Evolutionary conservation across 2,888 invertebrate genomes (phyloP).

Genomic region (Aspidiotus destructor): DNA sequence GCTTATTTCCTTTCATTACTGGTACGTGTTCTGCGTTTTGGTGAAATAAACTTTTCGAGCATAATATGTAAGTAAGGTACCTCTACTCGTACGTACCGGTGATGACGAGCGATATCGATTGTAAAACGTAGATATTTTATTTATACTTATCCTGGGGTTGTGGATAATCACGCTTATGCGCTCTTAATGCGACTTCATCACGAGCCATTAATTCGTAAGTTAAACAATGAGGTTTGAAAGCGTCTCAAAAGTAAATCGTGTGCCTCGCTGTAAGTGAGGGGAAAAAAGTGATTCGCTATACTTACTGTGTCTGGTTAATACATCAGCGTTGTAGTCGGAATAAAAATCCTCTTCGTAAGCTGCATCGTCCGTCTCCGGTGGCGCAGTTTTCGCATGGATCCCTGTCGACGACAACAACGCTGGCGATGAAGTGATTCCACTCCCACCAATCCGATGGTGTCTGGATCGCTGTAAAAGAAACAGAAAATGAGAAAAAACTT

Average conservation of each 20-base stretch:
- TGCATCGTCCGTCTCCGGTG: conserved; percentile 14
- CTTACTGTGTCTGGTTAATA: conserved; percentile 29
- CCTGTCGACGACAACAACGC: conserved; percentile 6
- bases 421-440: conserved; percentile 13
- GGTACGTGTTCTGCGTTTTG: too few relatives aligned
- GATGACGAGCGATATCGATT: too few relatives aligned
- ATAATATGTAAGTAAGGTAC: too few relatives aligned
- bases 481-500: neutral
- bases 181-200: neutral
- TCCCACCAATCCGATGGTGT: conserved; percentile 17
- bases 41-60: too few relatives aligned
- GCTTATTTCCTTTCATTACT: too few relatives aligned
- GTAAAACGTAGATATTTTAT: too few relatives aligned
- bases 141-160: too few relatives aligned
- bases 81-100: too few relatives aligned
- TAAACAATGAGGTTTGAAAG: neutral
- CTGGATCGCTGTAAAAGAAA: conserved; percentile 21
- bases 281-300: neutral
- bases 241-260: conserved; percentile 8
- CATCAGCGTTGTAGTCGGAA: conserved; percentile 27
- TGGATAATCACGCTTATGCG: too few relatives aligned
- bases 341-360: conserved; percentile 22
- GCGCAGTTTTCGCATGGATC: conserved; percentile 5
- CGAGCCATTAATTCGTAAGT: neutral
- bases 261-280: neutral